Evolutionary conservation across 2,888 invertebrate genomes (phyloP).

Genomic region (Asteroscopus sphinx): DNA sequence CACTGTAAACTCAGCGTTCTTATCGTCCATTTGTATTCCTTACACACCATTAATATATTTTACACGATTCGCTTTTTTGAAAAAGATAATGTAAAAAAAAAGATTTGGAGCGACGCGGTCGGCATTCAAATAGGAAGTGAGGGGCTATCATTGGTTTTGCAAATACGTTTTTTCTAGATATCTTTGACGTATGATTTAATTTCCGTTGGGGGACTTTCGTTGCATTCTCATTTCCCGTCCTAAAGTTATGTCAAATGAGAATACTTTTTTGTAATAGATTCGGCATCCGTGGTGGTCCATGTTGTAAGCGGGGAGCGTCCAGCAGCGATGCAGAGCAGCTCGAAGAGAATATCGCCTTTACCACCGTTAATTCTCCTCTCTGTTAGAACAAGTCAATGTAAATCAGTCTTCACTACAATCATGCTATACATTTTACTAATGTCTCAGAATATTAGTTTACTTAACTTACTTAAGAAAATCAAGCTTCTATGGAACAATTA

Average conservation of each 20-base stretch:
- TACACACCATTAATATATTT: constrained; percentile 66
- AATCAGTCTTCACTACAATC: constrained; percentile 52
- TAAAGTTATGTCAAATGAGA: constrained; percentile 29
- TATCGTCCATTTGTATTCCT: constrained; percentile 73
- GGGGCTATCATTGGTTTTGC: constrained; percentile 41
- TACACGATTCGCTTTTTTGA: constrained; percentile 56
- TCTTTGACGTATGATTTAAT: constrained; percentile 61
- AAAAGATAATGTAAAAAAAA: constrained; percentile 55
- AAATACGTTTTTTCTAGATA: constrained; percentile 52
- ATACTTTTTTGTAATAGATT: constrained; percentile 88
- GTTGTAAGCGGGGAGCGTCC: constrained; percentile 94
- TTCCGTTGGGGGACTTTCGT: constrained; percentile 54
- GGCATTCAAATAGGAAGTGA: constrained; percentile 54
- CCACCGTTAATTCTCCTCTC: constrained; percentile 62
- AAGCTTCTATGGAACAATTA: constrained; percentile 61
- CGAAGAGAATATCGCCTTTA: constrained; percentile 65
- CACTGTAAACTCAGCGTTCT: constrained; percentile 65
- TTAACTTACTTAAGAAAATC: constrained; percentile 53
- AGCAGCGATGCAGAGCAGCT: constrained; percentile 90
- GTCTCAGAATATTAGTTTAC: constrained; percentile 55
- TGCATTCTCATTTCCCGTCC: constrained; percentile 57
- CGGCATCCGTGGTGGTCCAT: constrained; percentile 95
- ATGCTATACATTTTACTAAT: constrained; percentile 56
- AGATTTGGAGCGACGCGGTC: constrained; percentile 43
- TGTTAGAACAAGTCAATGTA: constrained; percentile 61